These are phyloP conservation scores for Noctua pronuba DNA, from an alignment of 2,888 invertebrate genomes.

Conservation along the genomic window DNA sequence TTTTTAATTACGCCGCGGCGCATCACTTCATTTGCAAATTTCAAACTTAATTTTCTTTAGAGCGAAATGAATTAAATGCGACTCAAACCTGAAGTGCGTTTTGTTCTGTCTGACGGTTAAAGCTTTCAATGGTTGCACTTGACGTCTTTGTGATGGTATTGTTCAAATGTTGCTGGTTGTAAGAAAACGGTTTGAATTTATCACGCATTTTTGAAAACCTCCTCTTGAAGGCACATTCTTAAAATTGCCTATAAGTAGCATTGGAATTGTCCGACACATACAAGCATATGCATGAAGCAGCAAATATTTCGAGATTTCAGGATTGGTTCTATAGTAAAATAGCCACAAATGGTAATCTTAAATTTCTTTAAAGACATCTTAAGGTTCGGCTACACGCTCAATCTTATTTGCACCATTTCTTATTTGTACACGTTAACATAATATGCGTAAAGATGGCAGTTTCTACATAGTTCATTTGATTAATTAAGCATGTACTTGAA, in stretches of 20 bases:
- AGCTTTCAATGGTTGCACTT: conserved; percentile 48
- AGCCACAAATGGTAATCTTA: not conserved
- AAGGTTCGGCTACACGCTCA: too few species aligned
- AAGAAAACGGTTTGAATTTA: not conserved
- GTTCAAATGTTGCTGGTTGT: conserved; percentile 24
- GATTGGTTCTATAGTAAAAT: not conserved
- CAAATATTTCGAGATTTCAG: not conserved
- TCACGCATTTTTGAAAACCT: not conserved
- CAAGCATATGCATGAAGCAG: not conserved
- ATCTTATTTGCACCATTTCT: too few species aligned
- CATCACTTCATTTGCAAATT: conserved; percentile 83
- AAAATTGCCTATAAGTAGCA: not conserved
- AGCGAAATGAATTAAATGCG: conserved; percentile 58
- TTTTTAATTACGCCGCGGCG: conserved; percentile 82
- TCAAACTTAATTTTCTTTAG: conserved; percentile 69
- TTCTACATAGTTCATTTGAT: too few species aligned
- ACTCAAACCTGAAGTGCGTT: conserved; percentile 52
- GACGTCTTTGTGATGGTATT: conserved; percentile 47
- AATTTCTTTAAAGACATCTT: not conserved
- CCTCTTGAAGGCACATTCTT: not conserved
- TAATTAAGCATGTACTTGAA: too few species aligned
- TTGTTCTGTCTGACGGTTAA: conserved; percentile 49
- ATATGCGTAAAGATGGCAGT: too few species aligned
- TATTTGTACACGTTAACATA: too few species aligned
- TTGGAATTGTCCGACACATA: not conserved